These are phyloP conservation scores for Allacma fusca DNA, from an alignment of 2,888 invertebrate species.

Conservation along the genomic window DNA sequence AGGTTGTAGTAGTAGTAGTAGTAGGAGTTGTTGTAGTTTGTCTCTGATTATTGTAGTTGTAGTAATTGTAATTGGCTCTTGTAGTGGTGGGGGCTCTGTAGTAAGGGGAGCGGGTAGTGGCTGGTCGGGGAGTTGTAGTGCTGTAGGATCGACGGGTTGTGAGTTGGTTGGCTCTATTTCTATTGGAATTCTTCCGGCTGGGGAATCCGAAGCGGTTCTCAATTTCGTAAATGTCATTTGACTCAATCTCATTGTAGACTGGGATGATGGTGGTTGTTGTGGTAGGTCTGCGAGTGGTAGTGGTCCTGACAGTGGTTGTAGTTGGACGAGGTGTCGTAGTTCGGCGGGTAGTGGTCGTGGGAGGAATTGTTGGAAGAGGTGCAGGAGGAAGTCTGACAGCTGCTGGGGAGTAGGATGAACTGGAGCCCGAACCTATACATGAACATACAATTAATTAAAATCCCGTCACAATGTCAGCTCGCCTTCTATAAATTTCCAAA, in stretches of 20 bases:
- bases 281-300: conserved; percentile 44
- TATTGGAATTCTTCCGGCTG: conserved; percentile 29
- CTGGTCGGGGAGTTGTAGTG: conserved; percentile 21
- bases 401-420: conserved; percentile 8
- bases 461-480: not conserved
- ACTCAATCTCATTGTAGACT: conserved; percentile 59
- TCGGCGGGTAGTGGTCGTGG: conserved; percentile 42
- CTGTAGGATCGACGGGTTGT: not conserved
- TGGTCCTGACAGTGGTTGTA: conserved; percentile 44
- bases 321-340: conserved; percentile 48
- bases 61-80: conserved; percentile 12
- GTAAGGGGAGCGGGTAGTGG: conserved; percentile 25
- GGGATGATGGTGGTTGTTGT: conserved; percentile 44
- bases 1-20: not conserved
- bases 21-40: too few species aligned
- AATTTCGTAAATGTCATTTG: conserved; percentile 56
- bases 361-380: conserved; percentile 33
- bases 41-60: not conserved
- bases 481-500: too few species aligned
- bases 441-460: not conserved
- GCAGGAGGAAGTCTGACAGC: conserved; percentile 11
- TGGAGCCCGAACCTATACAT: conserved; percentile 18
- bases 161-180: conserved; percentile 30
- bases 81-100: conserved; percentile 25
- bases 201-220: conserved; percentile 46